phyloP scores from a whole-genome alignment of 64 coral and sea anemone genomes.

The Actinia equina region DNA sequence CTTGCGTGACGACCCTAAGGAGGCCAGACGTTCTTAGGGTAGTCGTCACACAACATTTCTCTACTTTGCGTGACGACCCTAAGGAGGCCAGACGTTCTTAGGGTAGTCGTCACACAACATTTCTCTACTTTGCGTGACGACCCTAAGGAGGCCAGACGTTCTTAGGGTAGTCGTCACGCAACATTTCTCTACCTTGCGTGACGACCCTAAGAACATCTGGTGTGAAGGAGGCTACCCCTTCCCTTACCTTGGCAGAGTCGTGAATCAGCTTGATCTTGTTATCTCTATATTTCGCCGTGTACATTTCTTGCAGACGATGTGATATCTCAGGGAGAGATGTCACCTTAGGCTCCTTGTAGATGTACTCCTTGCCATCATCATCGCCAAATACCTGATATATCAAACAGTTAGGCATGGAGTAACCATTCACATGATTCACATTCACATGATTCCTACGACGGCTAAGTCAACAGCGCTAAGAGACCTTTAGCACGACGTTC shows the following conservation, averaged over 20 bases:
- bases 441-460: too few species aligned
- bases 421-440: too few species aligned
- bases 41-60: too few species aligned
- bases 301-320: constrained; percentile 76
- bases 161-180: too few species aligned
- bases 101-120: too few species aligned
- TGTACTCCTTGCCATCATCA: constrained; percentile 93
- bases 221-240: too few species aligned
- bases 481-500: too few species aligned
- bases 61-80: constrained; percentile 46
- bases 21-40: too few species aligned
- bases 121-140: constrained; percentile 47
- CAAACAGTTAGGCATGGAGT: background rate
- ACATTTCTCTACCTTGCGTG: constrained; percentile 49
- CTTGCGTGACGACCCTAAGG: constrained; percentile 20
- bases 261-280: constrained; percentile 80
- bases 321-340: constrained; percentile 90
- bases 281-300: constrained; percentile 59
- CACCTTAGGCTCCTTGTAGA: constrained; percentile 98
- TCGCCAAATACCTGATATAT: constrained; percentile 56
- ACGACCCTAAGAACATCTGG: too few species aligned
- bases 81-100: too few species aligned
- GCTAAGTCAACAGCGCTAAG: too few species aligned
- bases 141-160: too few species aligned
- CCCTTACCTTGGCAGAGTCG: constrained; percentile 88